Percentiles rank a stretch among this genome's conserved stretches.
phyloP scores from a whole-genome alignment of 1,140 invertebrate genomes.

The Stegodyphus mimosarum region DNA sequence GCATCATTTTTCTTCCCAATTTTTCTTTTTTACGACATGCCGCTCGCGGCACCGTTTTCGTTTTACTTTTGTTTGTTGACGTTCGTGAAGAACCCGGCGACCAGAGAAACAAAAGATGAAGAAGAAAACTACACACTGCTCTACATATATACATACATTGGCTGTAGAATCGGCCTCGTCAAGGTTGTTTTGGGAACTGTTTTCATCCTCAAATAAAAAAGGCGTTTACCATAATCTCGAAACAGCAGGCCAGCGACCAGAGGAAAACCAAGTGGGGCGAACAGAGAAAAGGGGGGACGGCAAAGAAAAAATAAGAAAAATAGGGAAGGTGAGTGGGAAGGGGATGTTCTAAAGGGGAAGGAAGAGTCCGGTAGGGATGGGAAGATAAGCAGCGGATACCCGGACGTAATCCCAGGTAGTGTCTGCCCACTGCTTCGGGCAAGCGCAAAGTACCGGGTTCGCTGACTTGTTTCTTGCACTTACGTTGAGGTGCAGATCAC shows the following conservation, averaged over 20 bases:
- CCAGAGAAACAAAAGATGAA: too few species aligned
- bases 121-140: too few species aligned
- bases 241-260: neutral
- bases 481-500: slow-evolving; percentile 43
- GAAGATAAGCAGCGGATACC: slow-evolving; percentile 42
- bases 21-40: too few species aligned
- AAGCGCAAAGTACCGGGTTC: slow-evolving; percentile 55
- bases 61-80: too few species aligned
- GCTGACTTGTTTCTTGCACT: slow-evolving; percentile 48
- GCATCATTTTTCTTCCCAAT: too few species aligned
- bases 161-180: slow-evolving; percentile 15
- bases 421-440: slow-evolving; percentile 53
- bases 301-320: slow-evolving; percentile 1
- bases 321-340: neutral
- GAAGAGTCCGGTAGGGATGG: neutral
- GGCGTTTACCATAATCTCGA: slow-evolving; percentile 15
- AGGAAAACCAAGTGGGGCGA: neutral
- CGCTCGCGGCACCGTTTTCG: too few species aligned
- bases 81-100: too few species aligned
- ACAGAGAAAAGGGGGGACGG: slow-evolving; percentile 8
- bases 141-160: too few species aligned
- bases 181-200: slow-evolving; percentile 38
- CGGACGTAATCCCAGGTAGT: slow-evolving; percentile 50
- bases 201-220: slow-evolving; percentile 30
- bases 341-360: slow-evolving; percentile 12